Conservation (phyloP, 1,140 invertebrate species). For the Drosophila nigrodunni region DNA sequence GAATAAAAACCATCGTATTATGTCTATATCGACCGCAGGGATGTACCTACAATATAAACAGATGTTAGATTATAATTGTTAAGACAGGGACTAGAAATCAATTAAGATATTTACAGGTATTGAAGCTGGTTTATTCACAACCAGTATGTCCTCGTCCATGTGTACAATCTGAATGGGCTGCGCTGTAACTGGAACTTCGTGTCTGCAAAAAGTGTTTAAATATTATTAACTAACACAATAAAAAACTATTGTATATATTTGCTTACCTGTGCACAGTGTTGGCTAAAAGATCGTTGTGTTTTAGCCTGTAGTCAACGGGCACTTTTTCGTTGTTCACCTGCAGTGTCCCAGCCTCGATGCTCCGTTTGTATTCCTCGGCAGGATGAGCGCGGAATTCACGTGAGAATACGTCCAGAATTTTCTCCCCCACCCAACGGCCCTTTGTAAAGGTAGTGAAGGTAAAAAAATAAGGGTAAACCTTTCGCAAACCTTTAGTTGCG, state of each 20-base stretch:
- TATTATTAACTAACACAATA: conserved; percentile 1
- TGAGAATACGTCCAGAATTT: conserved; percentile 96
- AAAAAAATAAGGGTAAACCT: conserved; percentile 99
- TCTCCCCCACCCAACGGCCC: conserved; percentile 98
- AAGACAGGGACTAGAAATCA: conserved; percentile 82
- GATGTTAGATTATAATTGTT: neutral
- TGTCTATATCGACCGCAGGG: conserved; percentile 98
- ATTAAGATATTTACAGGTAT: conserved; percentile 93
- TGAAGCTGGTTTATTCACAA: conserved; percentile 99
- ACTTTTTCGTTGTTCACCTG: conserved; percentile 98
- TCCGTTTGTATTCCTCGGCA: conserved; percentile 95
- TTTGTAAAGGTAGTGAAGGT: conserved; percentile 99
- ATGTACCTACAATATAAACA: conserved; percentile 90
- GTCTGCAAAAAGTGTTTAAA: conserved; percentile 89
- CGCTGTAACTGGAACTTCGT: conserved; percentile 98
- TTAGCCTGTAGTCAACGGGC: conserved; percentile 95
- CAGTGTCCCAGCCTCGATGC: conserved; percentile 95
- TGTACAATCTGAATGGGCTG: conserved; percentile 97
- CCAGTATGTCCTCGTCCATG: conserved; percentile 98
- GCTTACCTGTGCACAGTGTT: conserved; percentile 97
- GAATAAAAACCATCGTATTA: conserved; percentile 98
- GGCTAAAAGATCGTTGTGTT: conserved; percentile 97
- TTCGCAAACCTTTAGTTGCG: conserved; percentile 91
- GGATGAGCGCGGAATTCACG: conserved; percentile 97
- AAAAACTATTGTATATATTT: neutral